Evolutionary conservation across 2,797 vertebrate genomes (phyloP), one percentile per base, ranked within the genome.

Genomic region (Thalassophryne amazonica): DNA sequence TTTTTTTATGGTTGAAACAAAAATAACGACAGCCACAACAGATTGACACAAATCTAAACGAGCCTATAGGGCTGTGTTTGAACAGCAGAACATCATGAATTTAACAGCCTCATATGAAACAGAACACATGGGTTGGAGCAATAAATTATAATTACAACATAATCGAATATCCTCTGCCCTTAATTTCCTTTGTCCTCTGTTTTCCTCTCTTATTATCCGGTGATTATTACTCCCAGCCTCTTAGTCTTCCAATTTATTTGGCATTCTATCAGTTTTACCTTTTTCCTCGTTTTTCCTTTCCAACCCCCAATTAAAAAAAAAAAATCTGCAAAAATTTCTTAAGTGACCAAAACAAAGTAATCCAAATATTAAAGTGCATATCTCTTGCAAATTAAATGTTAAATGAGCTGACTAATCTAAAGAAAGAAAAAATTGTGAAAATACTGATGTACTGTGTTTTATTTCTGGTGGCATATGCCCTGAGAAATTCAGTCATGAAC

Each of bases 111-210:
- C 2, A 3, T 3, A 19, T 19, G 12, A 15, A 39, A 25, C n/a
- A 9, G 12, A 58, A 50, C 54, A 33, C 10, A 20, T 32, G 11
- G 36, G 32, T 33, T 23, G 36, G 38, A 17, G 32, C 25, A 43
- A 2, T 40, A 16, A 49, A 30, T 55, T 22, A 45, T 54, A 29
- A 41, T 45, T 28, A 23, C n/a, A 45, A 15, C 19, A 32, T 35
- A 32, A 43, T 46, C 34, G 20, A 28, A 43, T 16, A 10, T 23
- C 12, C 25, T 43, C 16, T 25, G 7, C 19, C 9, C 14, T 19
- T 12, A 2, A 1, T 18, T 16, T 29, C 33, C 12, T 21, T 15
- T 20, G 3, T 17, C 24, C 10, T n/a, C 5, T 32, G 19, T 9
- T 36, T 30, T 21, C 35, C 14, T n/a, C 3, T 36, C 30, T 27